These are phyloP conservation scores for Hetaerina americana DNA, from an alignment of 1,140 invertebrate species.

Conservation along the genomic window DNA sequence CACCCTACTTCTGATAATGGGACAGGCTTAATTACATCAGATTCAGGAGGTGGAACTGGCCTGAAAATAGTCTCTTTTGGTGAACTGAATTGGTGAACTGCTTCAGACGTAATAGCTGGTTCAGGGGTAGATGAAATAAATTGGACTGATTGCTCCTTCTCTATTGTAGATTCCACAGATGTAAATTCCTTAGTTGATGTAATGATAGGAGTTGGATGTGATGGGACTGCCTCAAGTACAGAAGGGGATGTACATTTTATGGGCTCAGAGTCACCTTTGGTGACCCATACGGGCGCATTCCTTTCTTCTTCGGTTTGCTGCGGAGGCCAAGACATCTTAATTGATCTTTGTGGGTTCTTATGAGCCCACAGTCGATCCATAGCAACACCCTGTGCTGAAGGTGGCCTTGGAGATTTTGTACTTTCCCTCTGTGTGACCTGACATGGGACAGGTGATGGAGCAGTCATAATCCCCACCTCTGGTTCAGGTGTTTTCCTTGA, in stretches of 20 bases:
- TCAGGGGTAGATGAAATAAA: too few relatives aligned
- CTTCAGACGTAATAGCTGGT: neutral
- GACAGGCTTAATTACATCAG: neutral
- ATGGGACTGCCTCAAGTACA: too few relatives aligned
- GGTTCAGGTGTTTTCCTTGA: constrained; percentile 14
- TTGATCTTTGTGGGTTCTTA: constrained; percentile 31
- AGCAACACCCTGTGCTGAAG: constrained; percentile 17
- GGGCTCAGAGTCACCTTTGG: neutral
- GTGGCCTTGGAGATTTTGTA: constrained; percentile 16
- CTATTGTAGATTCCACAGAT: neutral
- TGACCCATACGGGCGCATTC: constrained; percentile 21
- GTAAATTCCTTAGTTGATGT: neutral
- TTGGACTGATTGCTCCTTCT: neutral
- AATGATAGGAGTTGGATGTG: neutral
- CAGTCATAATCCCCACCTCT: constrained; percentile 5
- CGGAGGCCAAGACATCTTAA: constrained; percentile 38
- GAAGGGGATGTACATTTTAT: too few relatives aligned
- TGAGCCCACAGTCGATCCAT: constrained; percentile 33
- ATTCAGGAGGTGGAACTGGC: neutral
- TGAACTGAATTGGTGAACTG: constrained; percentile 12
- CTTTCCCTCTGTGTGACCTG: neutral
- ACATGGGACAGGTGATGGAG: neutral
- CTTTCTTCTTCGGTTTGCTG: constrained; percentile 21
- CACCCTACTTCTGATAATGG: neutral
- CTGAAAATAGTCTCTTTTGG: constrained; percentile 8